Evolutionary conservation across 2,888 invertebrate genomes (phyloP).

Genomic region (Pheosia tremula): DNA sequence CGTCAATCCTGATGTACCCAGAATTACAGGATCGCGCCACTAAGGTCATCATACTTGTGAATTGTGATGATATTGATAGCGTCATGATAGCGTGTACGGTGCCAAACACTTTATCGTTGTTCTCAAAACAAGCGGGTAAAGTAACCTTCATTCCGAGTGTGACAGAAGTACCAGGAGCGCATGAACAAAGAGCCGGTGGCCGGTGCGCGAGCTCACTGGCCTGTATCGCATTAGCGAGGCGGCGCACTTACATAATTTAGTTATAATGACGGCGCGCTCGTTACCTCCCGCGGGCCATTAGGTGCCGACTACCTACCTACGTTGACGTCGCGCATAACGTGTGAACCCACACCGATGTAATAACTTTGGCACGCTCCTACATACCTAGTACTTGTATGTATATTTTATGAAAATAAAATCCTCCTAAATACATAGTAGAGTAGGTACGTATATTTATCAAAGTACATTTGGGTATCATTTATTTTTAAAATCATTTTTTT

Average conservation of each 20-base stretch:
- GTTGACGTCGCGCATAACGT: slow-evolving; percentile 32
- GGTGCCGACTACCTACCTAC: slow-evolving; percentile 43
- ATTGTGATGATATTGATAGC: no score
- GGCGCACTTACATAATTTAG: slow-evolving; percentile 66
- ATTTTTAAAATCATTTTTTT: no score
- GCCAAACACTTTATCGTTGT: no score
- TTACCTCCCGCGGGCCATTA: slow-evolving; percentile 57
- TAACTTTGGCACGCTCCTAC: slow-evolving; percentile 39
- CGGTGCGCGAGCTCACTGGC: slow-evolving; percentile 17
- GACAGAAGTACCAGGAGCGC: slow-evolving; percentile 53
- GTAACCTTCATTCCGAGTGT: slow-evolving; percentile 52
- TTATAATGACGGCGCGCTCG: slow-evolving; percentile 66
- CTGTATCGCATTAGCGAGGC: slow-evolving; percentile 58
- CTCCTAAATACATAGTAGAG: no score
- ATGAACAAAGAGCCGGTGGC: slow-evolving; percentile 42
- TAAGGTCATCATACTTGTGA: no score
- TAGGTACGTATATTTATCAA: no score
- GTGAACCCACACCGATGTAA: slow-evolving; percentile 36
- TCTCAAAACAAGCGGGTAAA: slow-evolving; percentile 5
- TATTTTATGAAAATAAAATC: slow-evolving; percentile 32
- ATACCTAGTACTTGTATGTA: slow-evolving; percentile 43
- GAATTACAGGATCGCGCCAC: no score
- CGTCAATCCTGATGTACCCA: no score
- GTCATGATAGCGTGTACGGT: no score
- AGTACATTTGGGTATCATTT: no score